A percentile compares a stretch with the other conserved stretches of the same genome.
Conservation (phyloP, 2,797 vertebrate species). For the Brotula barbata region DNA sequence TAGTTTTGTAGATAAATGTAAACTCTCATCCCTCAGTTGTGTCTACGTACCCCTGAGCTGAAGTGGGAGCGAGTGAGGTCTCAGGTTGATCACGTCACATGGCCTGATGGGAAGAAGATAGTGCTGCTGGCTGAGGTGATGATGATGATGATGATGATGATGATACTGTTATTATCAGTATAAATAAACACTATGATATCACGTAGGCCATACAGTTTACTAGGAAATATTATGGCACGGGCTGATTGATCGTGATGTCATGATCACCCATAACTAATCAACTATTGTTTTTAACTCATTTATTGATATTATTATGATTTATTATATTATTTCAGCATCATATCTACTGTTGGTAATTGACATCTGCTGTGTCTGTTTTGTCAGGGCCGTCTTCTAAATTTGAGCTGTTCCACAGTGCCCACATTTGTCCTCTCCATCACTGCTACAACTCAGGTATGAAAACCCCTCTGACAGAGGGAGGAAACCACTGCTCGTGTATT, state of each 20-base stretch:
- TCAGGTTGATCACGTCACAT: conserved; percentile 93
- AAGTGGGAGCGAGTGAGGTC: conserved; percentile 90
- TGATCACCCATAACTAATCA: no score
- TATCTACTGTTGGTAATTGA: no score
- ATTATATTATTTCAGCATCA: no score
- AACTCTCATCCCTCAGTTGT: conserved; percentile 74
- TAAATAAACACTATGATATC: neutral
- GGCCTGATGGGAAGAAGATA: conserved; percentile 92
- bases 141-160: neutral
- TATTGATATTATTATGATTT: no score
- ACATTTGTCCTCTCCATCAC: conserved; percentile 94
- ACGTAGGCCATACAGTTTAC: neutral
- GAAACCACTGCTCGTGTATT: no score
- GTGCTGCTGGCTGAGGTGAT: conserved; percentile 91
- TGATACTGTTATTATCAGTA: neutral
- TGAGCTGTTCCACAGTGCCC: conserved; percentile 95
- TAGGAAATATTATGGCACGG: neutral
- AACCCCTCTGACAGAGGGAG: neutral
- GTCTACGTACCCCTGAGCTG: conserved; percentile 87
- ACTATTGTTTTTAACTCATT: no score
- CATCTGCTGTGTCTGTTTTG: conserved; percentile 13
- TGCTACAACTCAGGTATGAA: conserved; percentile 87
- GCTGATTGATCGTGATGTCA: neutral
- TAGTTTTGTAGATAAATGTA: neutral
- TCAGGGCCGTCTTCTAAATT: conserved; percentile 90